phyloP scores from a whole-genome alignment of 2,888 invertebrate genomes.

The Sthenelais limicola region DNA sequence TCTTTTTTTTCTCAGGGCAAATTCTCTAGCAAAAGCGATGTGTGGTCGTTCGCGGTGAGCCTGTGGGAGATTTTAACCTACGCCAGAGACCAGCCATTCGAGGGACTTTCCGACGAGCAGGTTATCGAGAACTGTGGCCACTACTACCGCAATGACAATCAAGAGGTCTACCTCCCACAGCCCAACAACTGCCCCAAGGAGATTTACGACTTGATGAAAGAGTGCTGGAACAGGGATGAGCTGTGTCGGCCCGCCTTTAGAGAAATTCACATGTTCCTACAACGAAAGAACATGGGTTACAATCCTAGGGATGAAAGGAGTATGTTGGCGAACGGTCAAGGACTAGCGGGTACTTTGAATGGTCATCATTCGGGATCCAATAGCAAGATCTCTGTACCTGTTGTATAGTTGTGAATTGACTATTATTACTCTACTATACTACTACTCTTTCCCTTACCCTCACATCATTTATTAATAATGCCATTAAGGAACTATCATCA shows the following conservation, averaged over 20 bases:
- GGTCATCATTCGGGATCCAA: constrained; percentile 2
- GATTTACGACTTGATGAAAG: constrained; percentile 91
- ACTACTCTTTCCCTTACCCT: too few relatives aligned
- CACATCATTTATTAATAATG: too few relatives aligned
- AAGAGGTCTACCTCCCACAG: constrained; percentile 77
- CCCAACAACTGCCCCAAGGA: constrained; percentile 87
- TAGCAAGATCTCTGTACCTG: constrained; percentile 26
- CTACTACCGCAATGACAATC: constrained; percentile 79
- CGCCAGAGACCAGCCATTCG: constrained; percentile 85
- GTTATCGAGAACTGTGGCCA: constrained; percentile 86
- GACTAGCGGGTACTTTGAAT: neutral
- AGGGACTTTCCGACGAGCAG: constrained; percentile 82
- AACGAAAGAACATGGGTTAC: constrained; percentile 72
- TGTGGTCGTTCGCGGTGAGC: constrained; percentile 92
- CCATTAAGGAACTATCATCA: too few relatives aligned
- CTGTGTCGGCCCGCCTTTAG: constrained; percentile 87
- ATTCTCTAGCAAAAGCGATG: constrained; percentile 89
- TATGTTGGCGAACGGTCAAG: neutral
- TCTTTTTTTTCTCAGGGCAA: constrained; percentile 78
- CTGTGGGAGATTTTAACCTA: constrained; percentile 88
- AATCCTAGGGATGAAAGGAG: constrained; percentile 67
- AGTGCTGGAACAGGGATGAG: constrained; percentile 90
- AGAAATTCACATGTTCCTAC: constrained; percentile 90
- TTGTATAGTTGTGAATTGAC: constrained; percentile 41
- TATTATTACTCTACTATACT: too few relatives aligned